A percentile compares a stretch with the other conserved stretches of the same genome.
phyloP scores from a whole-genome alignment of 1,140 invertebrate species.

The Formica selysi region DNA sequence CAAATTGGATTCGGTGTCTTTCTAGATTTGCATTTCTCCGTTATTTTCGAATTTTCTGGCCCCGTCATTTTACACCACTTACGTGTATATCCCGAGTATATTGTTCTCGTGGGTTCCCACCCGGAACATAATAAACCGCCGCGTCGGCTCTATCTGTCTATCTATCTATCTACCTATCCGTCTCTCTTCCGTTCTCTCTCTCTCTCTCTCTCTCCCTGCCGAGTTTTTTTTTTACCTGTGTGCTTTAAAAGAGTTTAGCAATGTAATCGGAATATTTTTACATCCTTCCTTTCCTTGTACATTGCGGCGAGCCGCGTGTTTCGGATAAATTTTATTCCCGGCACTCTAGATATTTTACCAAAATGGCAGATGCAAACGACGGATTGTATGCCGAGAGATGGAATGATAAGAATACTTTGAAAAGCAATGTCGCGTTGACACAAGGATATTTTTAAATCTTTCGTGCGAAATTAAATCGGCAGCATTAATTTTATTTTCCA shows the following conservation, averaged over 20 bases:
- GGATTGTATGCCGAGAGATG: neutral
- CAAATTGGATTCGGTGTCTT: slow-evolving; percentile 62
- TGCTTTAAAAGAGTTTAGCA: slow-evolving; percentile 56
- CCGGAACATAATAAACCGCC: slow-evolving; percentile 61
- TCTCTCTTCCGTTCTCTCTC: neutral
- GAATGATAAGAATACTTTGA: neutral
- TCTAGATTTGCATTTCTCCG: slow-evolving; percentile 52
- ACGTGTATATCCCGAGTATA: slow-evolving; percentile 52
- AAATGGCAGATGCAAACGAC: slow-evolving; percentile 2
- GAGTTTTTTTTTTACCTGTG: slow-evolving; percentile 12
- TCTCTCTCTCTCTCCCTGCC: slow-evolving; percentile 41
- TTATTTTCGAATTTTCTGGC: slow-evolving; percentile 55
- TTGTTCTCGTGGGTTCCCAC: slow-evolving; percentile 63
- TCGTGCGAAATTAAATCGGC: slow-evolving; percentile 8
- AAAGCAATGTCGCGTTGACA: neutral
- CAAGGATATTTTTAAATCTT: neutral
- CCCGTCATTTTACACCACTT: slow-evolving; percentile 62
- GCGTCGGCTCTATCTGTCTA: slow-evolving; percentile 45
- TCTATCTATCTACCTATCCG: slow-evolving; percentile 11
- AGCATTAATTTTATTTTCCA: neutral
- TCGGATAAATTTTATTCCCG: slow-evolving; percentile 36
- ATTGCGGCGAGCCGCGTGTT: too few species aligned
- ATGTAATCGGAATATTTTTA: slow-evolving; percentile 55
- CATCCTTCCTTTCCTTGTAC: neutral
- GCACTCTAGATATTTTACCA: slow-evolving; percentile 16